Conservation (phyloP, 2,113 vertebrate genomes). For the Hippocampus barbouri region DNA sequence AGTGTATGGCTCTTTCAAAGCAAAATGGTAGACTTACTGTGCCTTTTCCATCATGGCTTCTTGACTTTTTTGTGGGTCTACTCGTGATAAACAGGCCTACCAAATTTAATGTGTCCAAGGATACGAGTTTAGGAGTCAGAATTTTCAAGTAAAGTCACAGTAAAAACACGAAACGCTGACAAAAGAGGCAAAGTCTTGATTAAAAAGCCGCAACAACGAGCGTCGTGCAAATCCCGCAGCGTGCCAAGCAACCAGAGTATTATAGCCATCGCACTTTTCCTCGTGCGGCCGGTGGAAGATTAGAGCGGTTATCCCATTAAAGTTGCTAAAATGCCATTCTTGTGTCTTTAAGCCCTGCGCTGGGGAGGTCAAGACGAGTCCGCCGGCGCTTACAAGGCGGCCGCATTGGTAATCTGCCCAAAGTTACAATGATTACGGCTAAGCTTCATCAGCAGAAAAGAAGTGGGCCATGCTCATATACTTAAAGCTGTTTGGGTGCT, state of each 20-base stretch:
- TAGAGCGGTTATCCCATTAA: slow-evolving; percentile 99
- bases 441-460: slow-evolving; percentile 99
- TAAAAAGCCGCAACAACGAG: slow-evolving; percentile 7
- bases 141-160: neutral
- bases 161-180: neutral
- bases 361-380: slow-evolving; percentile 99
- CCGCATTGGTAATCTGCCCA: slow-evolving; percentile 99
- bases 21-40: slow-evolving; percentile 33
- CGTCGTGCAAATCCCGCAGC: slow-evolving; percentile 23
- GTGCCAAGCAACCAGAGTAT: slow-evolving; percentile 87
- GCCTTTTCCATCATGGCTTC: neutral
- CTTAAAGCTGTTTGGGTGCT: slow-evolving; percentile 87
- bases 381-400: slow-evolving; percentile 97
- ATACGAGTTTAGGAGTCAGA: neutral
- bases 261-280: slow-evolving; percentile 94
- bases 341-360: slow-evolving; percentile 99
- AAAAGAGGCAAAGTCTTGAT: neutral
- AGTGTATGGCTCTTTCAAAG: neutral
- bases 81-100: neutral
- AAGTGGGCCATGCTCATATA: slow-evolving; percentile 95
- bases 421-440: slow-evolving; percentile 99
- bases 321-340: slow-evolving; percentile 99
- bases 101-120: neutral
- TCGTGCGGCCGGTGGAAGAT: slow-evolving; percentile 95
- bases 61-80: neutral